Conservation (phyloP, 2,113 vertebrate genomes). For the Perccottus glenii region DNA sequence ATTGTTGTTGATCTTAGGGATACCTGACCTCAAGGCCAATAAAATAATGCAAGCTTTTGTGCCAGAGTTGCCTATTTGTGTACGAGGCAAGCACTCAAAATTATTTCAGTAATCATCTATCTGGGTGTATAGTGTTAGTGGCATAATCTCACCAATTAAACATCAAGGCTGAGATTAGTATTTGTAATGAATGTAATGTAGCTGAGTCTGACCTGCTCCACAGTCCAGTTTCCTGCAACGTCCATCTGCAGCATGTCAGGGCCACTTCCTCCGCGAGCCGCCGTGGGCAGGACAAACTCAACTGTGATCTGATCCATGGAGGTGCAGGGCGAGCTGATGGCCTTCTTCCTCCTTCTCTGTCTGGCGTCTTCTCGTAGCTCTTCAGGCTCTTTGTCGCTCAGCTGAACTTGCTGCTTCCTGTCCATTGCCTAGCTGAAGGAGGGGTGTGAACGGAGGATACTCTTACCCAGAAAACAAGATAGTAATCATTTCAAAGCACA, state of each 20-base stretch:
- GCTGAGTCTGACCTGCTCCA: slow-evolving; percentile 84
- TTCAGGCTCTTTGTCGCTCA: slow-evolving; percentile 81
- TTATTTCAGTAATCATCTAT: too few species aligned
- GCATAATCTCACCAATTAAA: not conserved
- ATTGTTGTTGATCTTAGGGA: too few species aligned
- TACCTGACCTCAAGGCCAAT: too few species aligned
- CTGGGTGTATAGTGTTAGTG: not conserved
- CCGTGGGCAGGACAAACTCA: slow-evolving; percentile 91
- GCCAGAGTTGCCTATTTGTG: too few species aligned
- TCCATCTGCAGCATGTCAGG: slow-evolving; percentile 83
- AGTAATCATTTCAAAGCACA: not conserved
- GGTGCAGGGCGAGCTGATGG: slow-evolving; percentile 72
- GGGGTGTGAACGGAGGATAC: too few species aligned
- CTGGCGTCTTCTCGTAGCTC: slow-evolving; percentile 86
- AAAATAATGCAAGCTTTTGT: too few species aligned
- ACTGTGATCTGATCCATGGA: slow-evolving; percentile 89
- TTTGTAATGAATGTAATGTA: not conserved
- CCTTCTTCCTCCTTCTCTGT: slow-evolving; percentile 91
- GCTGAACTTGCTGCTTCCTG: slow-evolving; percentile 64
- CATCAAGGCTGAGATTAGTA: too few species aligned
- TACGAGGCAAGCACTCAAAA: too few species aligned
- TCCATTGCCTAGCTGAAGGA: slow-evolving; percentile 83
- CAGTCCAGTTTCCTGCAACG: slow-evolving; percentile 90
- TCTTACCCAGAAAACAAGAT: not conserved
- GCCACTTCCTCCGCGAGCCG: slow-evolving; percentile 76